These are phyloP conservation scores for Micronycteris hirsuta DNA, from an alignment of 2,113 vertebrate species.

Conservation along the genomic window DNA sequence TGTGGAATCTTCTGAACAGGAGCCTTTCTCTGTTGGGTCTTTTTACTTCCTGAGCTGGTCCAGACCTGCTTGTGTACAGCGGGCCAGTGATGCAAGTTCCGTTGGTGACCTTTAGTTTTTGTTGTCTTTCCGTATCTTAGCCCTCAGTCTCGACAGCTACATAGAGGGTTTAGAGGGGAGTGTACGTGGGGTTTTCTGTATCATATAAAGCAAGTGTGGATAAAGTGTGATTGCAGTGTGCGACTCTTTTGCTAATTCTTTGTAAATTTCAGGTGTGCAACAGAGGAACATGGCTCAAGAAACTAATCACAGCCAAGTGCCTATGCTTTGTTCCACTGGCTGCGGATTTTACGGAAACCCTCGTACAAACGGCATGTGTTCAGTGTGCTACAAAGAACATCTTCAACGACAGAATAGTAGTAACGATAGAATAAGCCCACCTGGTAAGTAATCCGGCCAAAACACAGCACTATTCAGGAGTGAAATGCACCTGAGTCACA, in stretches of 20 bases:
- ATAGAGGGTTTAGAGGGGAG: neutral
- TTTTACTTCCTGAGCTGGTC: neutral
- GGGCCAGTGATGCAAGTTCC: neutral
- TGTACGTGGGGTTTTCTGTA: neutral
- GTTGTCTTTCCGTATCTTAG: neutral
- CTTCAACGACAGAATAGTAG: conserved; percentile 90
- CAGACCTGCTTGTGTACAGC: neutral
- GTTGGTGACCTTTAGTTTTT: neutral
- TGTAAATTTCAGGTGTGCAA: conserved; percentile 78
- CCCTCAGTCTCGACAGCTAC: neutral
- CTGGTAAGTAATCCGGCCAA: conserved; percentile 81
- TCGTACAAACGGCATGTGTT: conserved; percentile 92
- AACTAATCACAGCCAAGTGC: conserved; percentile 91
- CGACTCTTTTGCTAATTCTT: conserved; percentile 5
- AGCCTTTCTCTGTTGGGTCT: neutral
- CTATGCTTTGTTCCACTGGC: conserved; percentile 91
- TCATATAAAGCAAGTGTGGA: neutral
- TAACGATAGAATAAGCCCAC: conserved; percentile 87
- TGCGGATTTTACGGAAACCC: conserved; percentile 93
- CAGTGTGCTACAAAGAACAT: conserved; percentile 92
- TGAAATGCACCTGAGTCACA: neutral
- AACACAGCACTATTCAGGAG: neutral
- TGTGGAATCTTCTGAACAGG: neutral
- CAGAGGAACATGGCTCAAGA: conserved; percentile 91
- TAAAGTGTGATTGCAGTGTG: neutral